Evolutionary conservation across 2,113 vertebrate species (phyloP).

Genomic region (Aramus guarauna): DNA sequence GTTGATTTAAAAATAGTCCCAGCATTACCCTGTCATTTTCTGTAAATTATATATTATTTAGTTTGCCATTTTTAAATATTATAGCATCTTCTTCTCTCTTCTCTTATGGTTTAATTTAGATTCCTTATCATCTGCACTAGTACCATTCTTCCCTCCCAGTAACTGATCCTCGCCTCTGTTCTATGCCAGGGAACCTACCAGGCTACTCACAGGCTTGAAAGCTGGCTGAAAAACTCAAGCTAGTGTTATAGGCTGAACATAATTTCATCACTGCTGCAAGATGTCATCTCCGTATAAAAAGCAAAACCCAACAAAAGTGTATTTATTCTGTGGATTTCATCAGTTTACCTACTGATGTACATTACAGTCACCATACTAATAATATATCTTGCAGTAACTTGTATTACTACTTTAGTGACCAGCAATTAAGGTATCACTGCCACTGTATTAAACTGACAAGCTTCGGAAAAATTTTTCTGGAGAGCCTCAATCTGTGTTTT

Average conservation of each 20-base stretch:
- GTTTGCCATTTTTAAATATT: conserved; percentile 75
- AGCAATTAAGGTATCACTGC: not conserved
- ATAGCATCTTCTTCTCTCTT: conserved; percentile 31
- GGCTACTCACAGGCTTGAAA: not conserved
- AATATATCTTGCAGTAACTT: not conserved
- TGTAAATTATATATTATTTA: conserved; percentile 76
- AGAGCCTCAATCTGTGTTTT: not conserved
- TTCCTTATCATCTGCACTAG: conserved; percentile 65
- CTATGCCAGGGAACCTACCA: not conserved
- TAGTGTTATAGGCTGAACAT: not conserved
- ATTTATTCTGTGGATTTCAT: not conserved
- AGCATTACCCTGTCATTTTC: conserved; percentile 74
- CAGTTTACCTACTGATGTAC: no score
- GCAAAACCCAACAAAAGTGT: not conserved
- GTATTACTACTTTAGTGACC: not conserved
- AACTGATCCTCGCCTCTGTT: not conserved
- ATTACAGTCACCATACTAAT: not conserved
- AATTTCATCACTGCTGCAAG: not conserved
- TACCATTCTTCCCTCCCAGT: conserved; percentile 18
- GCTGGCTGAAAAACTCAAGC: not conserved
- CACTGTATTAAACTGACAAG: not conserved
- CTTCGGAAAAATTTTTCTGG: not conserved
- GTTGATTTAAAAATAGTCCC: conserved; percentile 73
- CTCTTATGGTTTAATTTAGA: conserved; percentile 66
- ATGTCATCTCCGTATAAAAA: not conserved